Evolutionary conservation across 2,797 vertebrate genomes (phyloP), one percentile per base, ranked within the genome.

Genomic region (Lepidocolaptes lacrymiger): DNA sequence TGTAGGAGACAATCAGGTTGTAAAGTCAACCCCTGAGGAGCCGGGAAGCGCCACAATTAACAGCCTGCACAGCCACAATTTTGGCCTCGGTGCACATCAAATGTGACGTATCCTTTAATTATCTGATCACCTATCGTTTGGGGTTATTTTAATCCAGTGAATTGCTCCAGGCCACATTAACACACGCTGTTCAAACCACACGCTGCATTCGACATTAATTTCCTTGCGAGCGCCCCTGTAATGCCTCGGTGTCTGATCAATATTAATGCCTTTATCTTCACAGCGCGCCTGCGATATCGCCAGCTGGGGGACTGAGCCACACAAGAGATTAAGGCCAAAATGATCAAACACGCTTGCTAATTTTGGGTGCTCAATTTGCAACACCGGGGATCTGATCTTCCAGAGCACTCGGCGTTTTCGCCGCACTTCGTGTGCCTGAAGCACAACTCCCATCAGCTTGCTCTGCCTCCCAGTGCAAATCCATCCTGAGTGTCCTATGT

Each of bases 211-310:
- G 36, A 34, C 73, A 27, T 86, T 89, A 5, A 93, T 96, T 97
- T 96, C 96, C 93, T 84, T 24, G 67, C 0, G 2, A 77, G 85
- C 2, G 23, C 61, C 91, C 39, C 63, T 28, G 74, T n/a, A 28
- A 23, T 49, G 69, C 59, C 41, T 37, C 39, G 44, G 81, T 32
- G 71, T 39, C 85, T 88, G 91, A 94, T 96, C 95, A 91, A 96
- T 95, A 93, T 88, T 89, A 94, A 96, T 66, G 73, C 28, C 0
- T 85, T 96, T 88, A 86, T 96, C 95, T 96, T 69, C 92, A 32
- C 91, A 72, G 87, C 0, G 3, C 81, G 87, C 77, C 88, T 32
- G 64, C 0, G 3, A 6, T 62, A 52, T 52, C 90, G 39, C 67
- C 91, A 81, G 89, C 93, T 89, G 89, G 61, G 58, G 79, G 81